Evolutionary conservation across 2,888 invertebrate genomes (phyloP), one percentile per base, ranked within the genome.

Genomic region (Cinara cedri): DNA sequence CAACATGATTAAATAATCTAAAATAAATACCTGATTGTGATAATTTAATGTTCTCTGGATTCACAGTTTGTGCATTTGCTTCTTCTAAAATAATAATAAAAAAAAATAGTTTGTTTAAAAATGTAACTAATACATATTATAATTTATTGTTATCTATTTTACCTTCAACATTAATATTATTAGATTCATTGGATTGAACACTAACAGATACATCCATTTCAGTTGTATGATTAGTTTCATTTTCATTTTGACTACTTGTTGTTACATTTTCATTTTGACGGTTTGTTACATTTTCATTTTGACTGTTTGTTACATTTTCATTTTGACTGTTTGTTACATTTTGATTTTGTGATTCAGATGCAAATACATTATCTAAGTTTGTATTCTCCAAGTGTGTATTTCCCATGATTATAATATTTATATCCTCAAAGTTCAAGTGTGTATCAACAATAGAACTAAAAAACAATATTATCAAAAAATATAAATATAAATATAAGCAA

Each of bases 161-260:
- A 76, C 76, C 76, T 66, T 44, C 46, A 46, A 21, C n/a, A 49
- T 76, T n/a, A 68, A n/a, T 49, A 34, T 78, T 13, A 57, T 8
- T 34, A 24, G 76, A 49, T 60, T 21, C 46, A 60, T 8, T 42
- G 13, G 24, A 51, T 14, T 49, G 1, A 62, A 34, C 16, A 54
- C 11, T 63, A 13, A 66, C 57, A 55, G 24, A 14, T 21, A 66
- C 3, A 34, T 54, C 14, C 49, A 49, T 34, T 60, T 78, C 57
- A 34, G 55, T 46, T 1, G 0, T 21, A 19, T 19, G 4, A 16
- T 21, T 1, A 49, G 16, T 51, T 26, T 66, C 55, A 26, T 24
- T 66, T 65, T 78, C 60, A 70, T 68, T 49, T 78, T 16, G 42
- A 44, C 21, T 65, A 54, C 13, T 63, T n/a, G n/a, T n/a, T 14